These are phyloP conservation scores for Parnassius orleans DNA, from an alignment of 2,888 invertebrate species.

Conservation along the genomic window DNA sequence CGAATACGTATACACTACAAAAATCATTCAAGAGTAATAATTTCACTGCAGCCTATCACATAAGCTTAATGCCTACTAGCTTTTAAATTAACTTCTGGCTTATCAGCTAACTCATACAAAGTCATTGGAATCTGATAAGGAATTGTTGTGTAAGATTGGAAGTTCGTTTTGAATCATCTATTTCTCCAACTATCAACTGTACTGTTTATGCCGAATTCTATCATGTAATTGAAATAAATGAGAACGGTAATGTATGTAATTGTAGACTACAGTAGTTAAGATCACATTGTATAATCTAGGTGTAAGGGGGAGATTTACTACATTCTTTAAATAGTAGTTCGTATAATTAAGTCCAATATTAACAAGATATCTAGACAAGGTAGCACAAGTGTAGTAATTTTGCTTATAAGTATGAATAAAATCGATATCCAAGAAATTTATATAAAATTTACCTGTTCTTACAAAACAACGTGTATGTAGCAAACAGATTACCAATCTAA, in stretches of 20 bases:
- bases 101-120: neutral
- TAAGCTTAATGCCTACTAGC: neutral
- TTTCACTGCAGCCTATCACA: no score
- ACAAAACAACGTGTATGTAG: neutral
- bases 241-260: neutral
- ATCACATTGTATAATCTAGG: constrained; percentile 1
- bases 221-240: neutral
- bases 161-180: neutral
- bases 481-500: neutral
- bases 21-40: no score
- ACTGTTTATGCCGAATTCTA: neutral
- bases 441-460: neutral
- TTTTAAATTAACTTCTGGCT: neutral
- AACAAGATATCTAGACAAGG: neutral
- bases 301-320: neutral
- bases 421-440: neutral
- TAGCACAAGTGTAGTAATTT: neutral
- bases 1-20: no score
- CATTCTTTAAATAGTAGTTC: neutral
- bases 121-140: neutral
- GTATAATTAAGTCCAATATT: neutral
- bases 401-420: neutral
- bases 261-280: neutral
- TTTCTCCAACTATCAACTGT: neutral
- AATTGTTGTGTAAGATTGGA: neutral